phyloP scores from a whole-genome alignment of 1,140 invertebrate genomes.

The Drosophila ambigua region DNA sequence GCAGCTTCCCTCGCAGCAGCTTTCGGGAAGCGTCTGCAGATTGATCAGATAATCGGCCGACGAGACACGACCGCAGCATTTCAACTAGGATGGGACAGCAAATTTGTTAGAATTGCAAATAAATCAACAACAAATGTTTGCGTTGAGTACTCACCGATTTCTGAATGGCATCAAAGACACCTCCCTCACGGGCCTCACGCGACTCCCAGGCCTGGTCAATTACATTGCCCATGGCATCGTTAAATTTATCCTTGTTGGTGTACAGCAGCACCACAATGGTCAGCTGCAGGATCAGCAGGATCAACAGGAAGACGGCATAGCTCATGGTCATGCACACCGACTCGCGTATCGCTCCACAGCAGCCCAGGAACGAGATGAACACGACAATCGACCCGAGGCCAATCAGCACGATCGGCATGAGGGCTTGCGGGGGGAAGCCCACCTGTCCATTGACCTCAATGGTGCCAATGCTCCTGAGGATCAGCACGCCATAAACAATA shows the following conservation, averaged over 20 bases:
- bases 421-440: constrained; percentile 84
- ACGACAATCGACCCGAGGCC: constrained; percentile 90
- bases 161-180: constrained; percentile 72
- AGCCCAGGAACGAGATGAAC: constrained; percentile 92
- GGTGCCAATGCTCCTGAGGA: constrained; percentile 85
- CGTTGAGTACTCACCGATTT: constrained; percentile 53
- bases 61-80: constrained; percentile 85
- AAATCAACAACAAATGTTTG: neutral
- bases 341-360: constrained; percentile 92
- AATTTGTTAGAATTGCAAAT: neutral
- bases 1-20: constrained; percentile 56
- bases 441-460: constrained; percentile 85
- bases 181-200: constrained; percentile 23
- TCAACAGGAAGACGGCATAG: constrained; percentile 87
- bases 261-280: constrained; percentile 86
- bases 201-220: constrained; percentile 81
- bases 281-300: constrained; percentile 87
- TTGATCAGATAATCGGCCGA: constrained; percentile 60
- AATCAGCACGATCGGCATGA: constrained; percentile 87
- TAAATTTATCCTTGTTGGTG: constrained; percentile 81
- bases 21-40: constrained; percentile 12
- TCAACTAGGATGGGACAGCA: constrained; percentile 67
- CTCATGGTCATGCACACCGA: constrained; percentile 92
- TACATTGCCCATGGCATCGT: constrained; percentile 82
- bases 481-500: constrained; percentile 86